phyloP scores from a whole-genome alignment of 2,113 vertebrate genomes.

The Etia nguti region DNA sequence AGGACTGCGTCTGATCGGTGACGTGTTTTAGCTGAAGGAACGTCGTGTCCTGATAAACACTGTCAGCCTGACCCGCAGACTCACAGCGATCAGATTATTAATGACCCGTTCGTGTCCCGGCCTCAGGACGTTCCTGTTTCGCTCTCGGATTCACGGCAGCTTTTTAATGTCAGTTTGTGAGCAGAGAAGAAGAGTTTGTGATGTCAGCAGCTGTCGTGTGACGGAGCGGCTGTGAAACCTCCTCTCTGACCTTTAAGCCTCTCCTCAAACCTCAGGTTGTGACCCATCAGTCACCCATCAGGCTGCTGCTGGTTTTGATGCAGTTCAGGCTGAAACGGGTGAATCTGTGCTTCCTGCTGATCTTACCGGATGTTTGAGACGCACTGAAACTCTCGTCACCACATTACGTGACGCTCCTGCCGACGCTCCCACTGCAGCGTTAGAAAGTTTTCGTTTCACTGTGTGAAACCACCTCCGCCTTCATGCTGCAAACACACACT shows the following conservation, averaged over 20 bases:
- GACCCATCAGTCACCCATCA: neutral
- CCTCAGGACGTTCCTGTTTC: neutral
- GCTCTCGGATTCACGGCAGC: fast-evolving
- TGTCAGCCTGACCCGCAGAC: neutral
- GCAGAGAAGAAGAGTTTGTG: neutral
- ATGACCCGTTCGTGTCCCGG: neutral
- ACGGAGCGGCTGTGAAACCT: neutral
- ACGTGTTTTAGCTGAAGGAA: neutral
- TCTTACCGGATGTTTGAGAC: neutral
- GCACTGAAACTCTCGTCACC: neutral
- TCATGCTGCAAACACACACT: neutral
- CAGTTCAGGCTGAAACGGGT: neutral
- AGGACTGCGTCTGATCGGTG: neutral
- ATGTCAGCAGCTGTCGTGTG: neutral
- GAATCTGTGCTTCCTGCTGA: neutral
- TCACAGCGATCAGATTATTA: neutral
- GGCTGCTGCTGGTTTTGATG: neutral
- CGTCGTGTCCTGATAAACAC: neutral
- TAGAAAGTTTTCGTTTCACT: neutral
- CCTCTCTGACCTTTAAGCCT: neutral
- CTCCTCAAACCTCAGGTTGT: neutral
- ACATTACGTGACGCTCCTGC: neutral
- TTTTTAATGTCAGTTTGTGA: neutral
- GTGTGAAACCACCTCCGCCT: neutral
- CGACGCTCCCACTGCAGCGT: neutral